A percentile compares a stretch with the other conserved stretches of the same genome.
phyloP scores from a whole-genome alignment of 92 coral and sea anemone genomes.

The Phymanthus crucifer region DNA sequence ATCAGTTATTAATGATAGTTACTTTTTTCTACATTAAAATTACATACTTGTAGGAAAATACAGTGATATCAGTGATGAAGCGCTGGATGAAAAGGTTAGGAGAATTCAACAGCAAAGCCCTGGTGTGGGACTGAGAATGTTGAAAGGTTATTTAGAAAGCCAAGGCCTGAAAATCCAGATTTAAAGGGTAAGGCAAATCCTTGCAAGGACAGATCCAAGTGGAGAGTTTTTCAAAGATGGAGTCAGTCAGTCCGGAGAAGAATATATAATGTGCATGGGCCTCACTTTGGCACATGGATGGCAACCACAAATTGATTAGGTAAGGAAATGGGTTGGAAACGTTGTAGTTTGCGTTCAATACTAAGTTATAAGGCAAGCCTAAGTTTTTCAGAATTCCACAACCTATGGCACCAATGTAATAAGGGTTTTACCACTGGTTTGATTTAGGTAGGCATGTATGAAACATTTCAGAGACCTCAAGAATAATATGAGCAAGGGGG shows the following conservation, averaged over 20 bases:
- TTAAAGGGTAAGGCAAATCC: neutral
- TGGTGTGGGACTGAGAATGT: neutral
- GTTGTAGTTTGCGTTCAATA: too few species aligned
- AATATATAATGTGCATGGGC: neutral
- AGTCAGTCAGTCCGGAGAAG: neutral
- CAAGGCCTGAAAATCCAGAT: neutral
- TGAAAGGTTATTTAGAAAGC: neutral
- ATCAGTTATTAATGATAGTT: too few species aligned
- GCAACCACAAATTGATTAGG: slow-evolving; percentile 8
- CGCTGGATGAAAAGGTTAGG: neutral
- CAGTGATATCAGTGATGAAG: neutral
- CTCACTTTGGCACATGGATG: neutral
- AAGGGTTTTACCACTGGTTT: too few species aligned
- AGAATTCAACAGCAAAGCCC: neutral
- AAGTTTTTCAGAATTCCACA: too few species aligned
- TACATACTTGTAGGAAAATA: too few species aligned
- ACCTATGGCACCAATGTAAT: too few species aligned
- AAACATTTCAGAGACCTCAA: too few species aligned
- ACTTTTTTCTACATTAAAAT: too few species aligned
- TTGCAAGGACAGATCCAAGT: slow-evolving; percentile 1
- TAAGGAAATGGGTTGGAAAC: too few species aligned
- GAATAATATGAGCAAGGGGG: too few species aligned
- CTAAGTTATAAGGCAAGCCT: neutral
- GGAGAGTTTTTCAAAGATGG: slow-evolving; percentile 12
- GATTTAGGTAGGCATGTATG: too few species aligned